Conservation (phyloP, 2,113 vertebrate genomes). For the Solea senegalensis region DNA sequence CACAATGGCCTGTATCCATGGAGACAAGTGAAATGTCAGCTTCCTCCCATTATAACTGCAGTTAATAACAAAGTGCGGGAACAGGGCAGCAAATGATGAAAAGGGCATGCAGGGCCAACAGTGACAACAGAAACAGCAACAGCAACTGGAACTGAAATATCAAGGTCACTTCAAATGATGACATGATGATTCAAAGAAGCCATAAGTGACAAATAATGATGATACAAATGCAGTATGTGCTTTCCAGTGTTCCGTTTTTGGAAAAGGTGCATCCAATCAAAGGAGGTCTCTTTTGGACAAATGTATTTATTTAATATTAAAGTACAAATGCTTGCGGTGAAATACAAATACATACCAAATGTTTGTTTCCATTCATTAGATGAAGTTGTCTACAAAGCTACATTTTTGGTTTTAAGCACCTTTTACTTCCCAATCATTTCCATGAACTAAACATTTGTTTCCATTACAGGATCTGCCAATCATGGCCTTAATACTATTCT, state of each 20-base stretch:
- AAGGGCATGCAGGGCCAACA: slow-evolving; percentile 61
- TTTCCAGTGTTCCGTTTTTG: slow-evolving; percentile 39
- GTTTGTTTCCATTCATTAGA: slow-evolving; percentile 55
- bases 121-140: slow-evolving; percentile 49
- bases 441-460: slow-evolving; percentile 54
- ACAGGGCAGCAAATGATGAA: slow-evolving; percentile 59
- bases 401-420: slow-evolving; percentile 33
- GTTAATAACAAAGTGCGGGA: slow-evolving; percentile 54
- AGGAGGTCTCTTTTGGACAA: slow-evolving; percentile 23
- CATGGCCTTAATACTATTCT: slow-evolving; percentile 49
- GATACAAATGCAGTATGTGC: slow-evolving; percentile 41
- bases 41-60: slow-evolving; percentile 42
- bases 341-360: slow-evolving; percentile 63
- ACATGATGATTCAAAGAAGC: slow-evolving; percentile 25
- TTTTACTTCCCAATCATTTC: slow-evolving; percentile 65
- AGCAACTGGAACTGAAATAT: slow-evolving; percentile 37
- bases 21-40: slow-evolving; percentile 77
- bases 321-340: slow-evolving; percentile 61
- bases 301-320: slow-evolving; percentile 51
- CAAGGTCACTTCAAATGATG: slow-evolving; percentile 34
- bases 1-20: slow-evolving; percentile 93
- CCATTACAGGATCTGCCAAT: slow-evolving; percentile 62
- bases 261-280: slow-evolving; percentile 29
- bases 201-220: slow-evolving; percentile 57
- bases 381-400: slow-evolving; percentile 12